These are phyloP conservation scores for Tamias sibiricus DNA, from an alignment of 2,113 vertebrate species.

Conservation along the genomic window DNA sequence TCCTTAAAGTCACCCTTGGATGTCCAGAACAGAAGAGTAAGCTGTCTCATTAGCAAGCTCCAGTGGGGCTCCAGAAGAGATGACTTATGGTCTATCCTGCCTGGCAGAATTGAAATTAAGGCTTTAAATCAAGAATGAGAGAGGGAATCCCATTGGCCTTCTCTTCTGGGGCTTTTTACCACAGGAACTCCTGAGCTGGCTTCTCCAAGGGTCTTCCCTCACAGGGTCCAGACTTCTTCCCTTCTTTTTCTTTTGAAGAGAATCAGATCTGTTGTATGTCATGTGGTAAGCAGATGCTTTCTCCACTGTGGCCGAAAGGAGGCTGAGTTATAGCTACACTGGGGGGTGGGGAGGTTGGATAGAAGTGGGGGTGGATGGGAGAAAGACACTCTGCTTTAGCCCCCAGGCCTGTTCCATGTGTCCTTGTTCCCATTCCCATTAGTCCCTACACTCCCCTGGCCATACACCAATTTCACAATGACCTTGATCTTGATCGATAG, in stretches of 20 bases:
- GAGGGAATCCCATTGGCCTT: background rate
- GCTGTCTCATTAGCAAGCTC: background rate
- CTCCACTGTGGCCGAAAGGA: conserved; percentile 35
- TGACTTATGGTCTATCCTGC: background rate
- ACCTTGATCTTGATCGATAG: conserved; percentile 74
- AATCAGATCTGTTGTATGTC: background rate
- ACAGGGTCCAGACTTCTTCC: background rate
- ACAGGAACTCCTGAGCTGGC: background rate
- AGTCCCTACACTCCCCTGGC: background rate
- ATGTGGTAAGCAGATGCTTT: conserved; percentile 32
- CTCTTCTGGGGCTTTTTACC: background rate
- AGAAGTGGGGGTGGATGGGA: background rate
- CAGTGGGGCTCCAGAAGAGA: background rate
- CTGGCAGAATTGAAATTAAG: conserved; percentile 1
- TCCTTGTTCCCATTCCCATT: conserved; percentile 61
- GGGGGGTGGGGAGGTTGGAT: background rate
- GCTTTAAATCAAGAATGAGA: background rate
- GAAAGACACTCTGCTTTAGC: conserved; percentile 14
- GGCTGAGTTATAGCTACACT: conserved; percentile 56
- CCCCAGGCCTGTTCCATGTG: conserved; percentile 68
- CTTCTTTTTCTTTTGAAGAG: conserved; percentile 12
- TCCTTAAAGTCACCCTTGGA: background rate
- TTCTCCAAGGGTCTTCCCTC: background rate
- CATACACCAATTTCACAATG: background rate
- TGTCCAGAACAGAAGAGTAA: conserved; percentile 23